Percentiles rank a stretch among this genome's conserved stretches.
Evolutionary conservation across 2,888 invertebrate species (phyloP).

Genomic region (Tetragonula carbonaria): DNA sequence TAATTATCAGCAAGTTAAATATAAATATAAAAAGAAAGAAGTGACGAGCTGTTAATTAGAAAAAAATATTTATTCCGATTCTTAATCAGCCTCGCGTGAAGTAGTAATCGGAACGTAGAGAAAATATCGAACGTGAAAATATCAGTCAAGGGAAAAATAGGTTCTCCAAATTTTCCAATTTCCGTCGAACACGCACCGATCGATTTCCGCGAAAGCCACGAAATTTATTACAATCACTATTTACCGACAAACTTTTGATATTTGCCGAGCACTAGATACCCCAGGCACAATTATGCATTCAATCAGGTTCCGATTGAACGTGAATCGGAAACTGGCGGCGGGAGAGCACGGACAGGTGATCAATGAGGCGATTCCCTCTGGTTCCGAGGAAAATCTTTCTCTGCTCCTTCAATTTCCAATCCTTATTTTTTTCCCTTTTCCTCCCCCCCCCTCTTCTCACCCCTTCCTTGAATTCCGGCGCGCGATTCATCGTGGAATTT

Average conservation of each 20-base stretch:
- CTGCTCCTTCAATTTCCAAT: slow-evolving; percentile 57
- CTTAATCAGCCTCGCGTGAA: no score
- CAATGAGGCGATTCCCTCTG: slow-evolving; percentile 35
- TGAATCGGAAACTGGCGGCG: no score
- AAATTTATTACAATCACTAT: slow-evolving; percentile 13
- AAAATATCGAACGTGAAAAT: no score
- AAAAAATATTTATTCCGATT: no score
- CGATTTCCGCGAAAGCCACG: not conserved
- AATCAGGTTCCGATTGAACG: slow-evolving; percentile 11
- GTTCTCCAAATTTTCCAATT: not conserved
- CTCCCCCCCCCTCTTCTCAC: not conserved
- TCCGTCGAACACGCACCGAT: no score
- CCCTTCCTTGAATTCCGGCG: not conserved
- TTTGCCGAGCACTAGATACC: not conserved
- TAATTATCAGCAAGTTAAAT: no score
- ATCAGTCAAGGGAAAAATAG: not conserved
- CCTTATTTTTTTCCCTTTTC: slow-evolving; percentile 53
- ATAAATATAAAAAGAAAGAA: no score
- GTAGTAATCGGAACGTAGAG: no score
- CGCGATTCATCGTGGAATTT: slow-evolving; percentile 30
- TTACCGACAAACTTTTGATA: not conserved
- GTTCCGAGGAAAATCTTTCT: slow-evolving; percentile 25
- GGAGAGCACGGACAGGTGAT: slow-evolving; percentile 37
- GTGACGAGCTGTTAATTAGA: no score
- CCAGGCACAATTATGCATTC: slow-evolving; percentile 15